Base-by-base conservation (phyloP, 2,113 vertebrate species). In the Aptenodytes forsteri region DNA sequence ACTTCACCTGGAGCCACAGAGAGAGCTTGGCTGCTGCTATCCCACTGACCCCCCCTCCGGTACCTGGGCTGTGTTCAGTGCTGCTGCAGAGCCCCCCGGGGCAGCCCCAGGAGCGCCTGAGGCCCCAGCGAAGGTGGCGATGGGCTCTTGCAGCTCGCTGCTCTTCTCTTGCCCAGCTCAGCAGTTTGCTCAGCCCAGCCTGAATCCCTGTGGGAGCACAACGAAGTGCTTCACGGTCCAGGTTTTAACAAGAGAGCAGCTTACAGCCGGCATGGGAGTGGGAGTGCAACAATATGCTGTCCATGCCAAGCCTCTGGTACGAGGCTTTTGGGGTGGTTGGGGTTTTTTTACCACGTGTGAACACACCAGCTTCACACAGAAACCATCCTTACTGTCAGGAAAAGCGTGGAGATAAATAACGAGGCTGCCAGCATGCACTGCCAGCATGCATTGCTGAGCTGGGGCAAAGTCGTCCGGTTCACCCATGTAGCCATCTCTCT, bases 1-100 rank as follows among this genome's bases (percentile, higher is more conserved):
- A 25, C 34, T 49, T n/a, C 38, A 23, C 42, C 34, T 6, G 67
- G 50, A 34, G 81, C 47, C 2, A 5, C 44, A 4, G 19, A 29
- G 42, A 6, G 29, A 21, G 21, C 22, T 8, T 4, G 26, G 47
- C 58, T 17, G 34, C 47, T 2, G 13, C 22, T 1, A 3, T 29
- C 29, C n/a, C 54, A 3, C 65, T 16, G 79, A 6, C 30, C 14
- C 44, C 16, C 7, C 18, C 42, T 2, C 29, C 0, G 0, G n/a
- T 9, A 7, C 49, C 14, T 0, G 2, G 42, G 47, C 26, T 32
- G 82, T 3, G 20, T 11, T 26, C 10, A 8, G 38, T 2, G 3
- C 52, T 9, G 42, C 40, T 7, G 46, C 36, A n/a, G 36, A 29
- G 14, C 21, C 17, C 77, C 77, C 34, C 8, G 12, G 15, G 16